phyloP scores from a whole-genome alignment of 2,797 vertebrate genomes.

The Enteromius afrohamiltoni region DNA sequence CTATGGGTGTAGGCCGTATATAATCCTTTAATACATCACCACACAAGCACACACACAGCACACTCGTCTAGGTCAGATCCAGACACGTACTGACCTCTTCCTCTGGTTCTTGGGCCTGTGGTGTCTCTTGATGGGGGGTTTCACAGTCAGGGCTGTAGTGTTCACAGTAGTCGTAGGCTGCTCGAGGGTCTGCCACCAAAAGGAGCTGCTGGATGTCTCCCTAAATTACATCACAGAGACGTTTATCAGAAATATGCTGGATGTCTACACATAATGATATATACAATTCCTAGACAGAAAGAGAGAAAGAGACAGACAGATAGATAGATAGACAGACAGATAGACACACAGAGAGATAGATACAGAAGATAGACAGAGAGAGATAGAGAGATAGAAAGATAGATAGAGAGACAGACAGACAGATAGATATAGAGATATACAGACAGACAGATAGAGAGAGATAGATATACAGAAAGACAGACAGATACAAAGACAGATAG shows the following conservation, averaged over 20 bases:
- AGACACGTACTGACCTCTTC: slow-evolving; percentile 76
- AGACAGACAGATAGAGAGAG: no score
- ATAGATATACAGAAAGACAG: not conserved
- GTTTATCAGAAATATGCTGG: not conserved
- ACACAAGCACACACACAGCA: not conserved
- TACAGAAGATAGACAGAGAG: not conserved
- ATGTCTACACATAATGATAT: not conserved
- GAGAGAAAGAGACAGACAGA: not conserved
- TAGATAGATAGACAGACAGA: rapidly evolving
- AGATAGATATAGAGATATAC: no score
- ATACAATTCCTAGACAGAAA: not conserved
- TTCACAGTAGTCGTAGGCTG: slow-evolving; percentile 96
- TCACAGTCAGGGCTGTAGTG: slow-evolving; percentile 98
- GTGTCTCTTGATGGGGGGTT: slow-evolving; percentile 84
- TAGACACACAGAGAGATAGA: not conserved
- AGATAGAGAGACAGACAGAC: no score
- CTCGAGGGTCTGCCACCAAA: slow-evolving; percentile 89
- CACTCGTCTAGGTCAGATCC: slow-evolving; percentile 49
- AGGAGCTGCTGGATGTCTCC: slow-evolving; percentile 97
- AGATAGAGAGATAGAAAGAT: no score
- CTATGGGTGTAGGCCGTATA: not conserved
- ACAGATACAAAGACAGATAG: not conserved
- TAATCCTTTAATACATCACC: slow-evolving; percentile 25
- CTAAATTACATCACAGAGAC: slow-evolving; percentile 71
- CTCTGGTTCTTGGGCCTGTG: slow-evolving; percentile 93